Conservation (phyloP, 1,140 invertebrate species). For the Lordiphosa mommai region DNA sequence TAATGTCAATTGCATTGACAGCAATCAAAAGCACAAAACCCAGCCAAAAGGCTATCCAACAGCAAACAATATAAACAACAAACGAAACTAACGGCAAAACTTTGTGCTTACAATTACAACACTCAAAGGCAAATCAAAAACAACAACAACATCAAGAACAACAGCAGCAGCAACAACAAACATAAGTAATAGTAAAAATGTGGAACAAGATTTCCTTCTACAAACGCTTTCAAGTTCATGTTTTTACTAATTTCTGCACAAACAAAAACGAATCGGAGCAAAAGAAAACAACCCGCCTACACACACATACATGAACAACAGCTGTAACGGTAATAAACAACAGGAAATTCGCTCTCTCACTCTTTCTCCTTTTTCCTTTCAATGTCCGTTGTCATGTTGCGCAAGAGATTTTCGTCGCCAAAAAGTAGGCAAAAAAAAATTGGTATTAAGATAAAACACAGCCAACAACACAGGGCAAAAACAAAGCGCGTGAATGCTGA, state of each 20-base stretch:
- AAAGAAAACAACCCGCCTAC: slow-evolving; percentile 27
- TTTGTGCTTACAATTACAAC: slow-evolving; percentile 58
- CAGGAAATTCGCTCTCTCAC: slow-evolving; percentile 17
- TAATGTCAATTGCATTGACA: slow-evolving; percentile 55
- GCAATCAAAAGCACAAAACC: slow-evolving; percentile 44
- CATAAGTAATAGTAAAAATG: slow-evolving; percentile 16
- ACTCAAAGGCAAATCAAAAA: slow-evolving; percentile 28
- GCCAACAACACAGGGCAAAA: background rate
- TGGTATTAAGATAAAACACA: slow-evolving; percentile 10
- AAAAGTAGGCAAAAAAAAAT: slow-evolving; percentile 26
- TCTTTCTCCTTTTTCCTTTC: background rate
- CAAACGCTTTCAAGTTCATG: slow-evolving; percentile 56
- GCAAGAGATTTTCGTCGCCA: slow-evolving; percentile 68
- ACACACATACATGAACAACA: slow-evolving; percentile 26
- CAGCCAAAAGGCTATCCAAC: slow-evolving; percentile 10
- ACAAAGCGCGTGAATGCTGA: slow-evolving; percentile 26
- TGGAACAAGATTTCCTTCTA: slow-evolving; percentile 18
- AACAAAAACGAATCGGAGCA: slow-evolving; percentile 33
- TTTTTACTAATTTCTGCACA: slow-evolving; percentile 60
- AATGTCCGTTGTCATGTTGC: slow-evolving; percentile 29
- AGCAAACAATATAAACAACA: slow-evolving; percentile 25
- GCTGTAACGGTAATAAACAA: slow-evolving; percentile 71
- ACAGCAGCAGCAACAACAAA: slow-evolving; percentile 2
- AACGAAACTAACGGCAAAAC: slow-evolving; percentile 28
- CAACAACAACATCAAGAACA: slow-evolving; percentile 24